These are phyloP conservation scores for Sebastes hubbsi DNA, from an alignment of 2,797 vertebrate species.

Conservation along the genomic window DNA sequence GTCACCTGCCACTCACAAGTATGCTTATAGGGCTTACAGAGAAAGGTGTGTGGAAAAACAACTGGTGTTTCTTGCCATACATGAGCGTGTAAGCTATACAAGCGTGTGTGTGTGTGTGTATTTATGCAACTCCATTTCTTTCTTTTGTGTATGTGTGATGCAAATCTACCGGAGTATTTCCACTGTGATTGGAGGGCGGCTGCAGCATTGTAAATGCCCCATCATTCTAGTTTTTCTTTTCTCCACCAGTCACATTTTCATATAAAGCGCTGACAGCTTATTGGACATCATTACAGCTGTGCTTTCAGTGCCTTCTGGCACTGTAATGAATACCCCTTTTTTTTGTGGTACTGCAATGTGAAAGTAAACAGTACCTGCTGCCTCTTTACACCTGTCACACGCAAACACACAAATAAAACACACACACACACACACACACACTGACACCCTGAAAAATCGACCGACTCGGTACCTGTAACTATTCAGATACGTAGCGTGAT, in stretches of 20 bases:
- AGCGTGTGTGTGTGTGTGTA: neutral
- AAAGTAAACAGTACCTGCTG: slow-evolving; percentile 57
- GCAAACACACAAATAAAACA: slow-evolving; percentile 30
- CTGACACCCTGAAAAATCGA: slow-evolving; percentile 42
- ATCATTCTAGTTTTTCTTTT: slow-evolving; percentile 46
- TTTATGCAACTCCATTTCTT: neutral
- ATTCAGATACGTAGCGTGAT: slow-evolving; percentile 13
- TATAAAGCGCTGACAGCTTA: slow-evolving; percentile 58
- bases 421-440: neutral
- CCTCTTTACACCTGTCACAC: slow-evolving; percentile 50
- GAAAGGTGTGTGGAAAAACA: neutral
- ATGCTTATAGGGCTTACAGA: neutral
- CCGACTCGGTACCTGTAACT: slow-evolving; percentile 43
- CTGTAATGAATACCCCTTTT: slow-evolving; percentile 55
- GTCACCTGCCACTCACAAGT: neutral
- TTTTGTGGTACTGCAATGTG: slow-evolving; percentile 39
- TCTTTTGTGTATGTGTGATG: slow-evolving; percentile 19
- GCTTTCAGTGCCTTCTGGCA: slow-evolving; percentile 49
- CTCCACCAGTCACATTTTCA: slow-evolving; percentile 58
- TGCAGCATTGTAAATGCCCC: slow-evolving; percentile 40
- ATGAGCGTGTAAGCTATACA: neutral
- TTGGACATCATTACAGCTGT: slow-evolving; percentile 60
- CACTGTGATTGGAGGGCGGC: slow-evolving; percentile 40
- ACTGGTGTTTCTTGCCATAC: neutral
- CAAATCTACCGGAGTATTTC: slow-evolving; percentile 12